A percentile compares a stretch with the other conserved stretches of the same genome.
phyloP scores from a whole-genome alignment of 2,113 vertebrate species.

The Silurus glanis region DNA sequence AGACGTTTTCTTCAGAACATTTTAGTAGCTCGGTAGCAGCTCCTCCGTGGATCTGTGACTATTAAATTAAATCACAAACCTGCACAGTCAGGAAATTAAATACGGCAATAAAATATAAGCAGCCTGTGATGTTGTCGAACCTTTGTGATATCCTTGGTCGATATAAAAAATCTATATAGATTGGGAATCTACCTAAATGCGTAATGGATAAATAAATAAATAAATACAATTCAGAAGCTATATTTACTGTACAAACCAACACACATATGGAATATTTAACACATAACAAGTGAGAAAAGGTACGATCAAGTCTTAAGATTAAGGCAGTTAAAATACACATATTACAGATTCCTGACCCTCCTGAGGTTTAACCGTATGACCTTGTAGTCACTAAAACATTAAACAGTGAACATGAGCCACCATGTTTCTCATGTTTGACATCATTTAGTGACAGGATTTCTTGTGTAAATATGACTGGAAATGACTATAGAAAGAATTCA shows the following conservation, averaged over 20 bases:
- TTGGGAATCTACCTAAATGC: too few relatives aligned
- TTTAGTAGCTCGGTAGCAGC: too few relatives aligned
- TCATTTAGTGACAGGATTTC: background rate
- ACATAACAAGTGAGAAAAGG: background rate
- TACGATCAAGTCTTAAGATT: background rate
- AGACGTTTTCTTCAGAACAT: too few relatives aligned
- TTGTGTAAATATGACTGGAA: background rate
- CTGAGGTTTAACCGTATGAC: background rate
- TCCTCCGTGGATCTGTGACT: too few relatives aligned
- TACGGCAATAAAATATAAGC: conserved; percentile 28
- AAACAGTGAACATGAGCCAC: background rate
- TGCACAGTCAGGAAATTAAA: conserved; percentile 43
- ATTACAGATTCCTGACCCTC: background rate
- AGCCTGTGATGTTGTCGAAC: background rate
- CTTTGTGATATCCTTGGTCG: background rate
- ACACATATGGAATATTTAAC: background rate
- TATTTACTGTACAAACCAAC: background rate
- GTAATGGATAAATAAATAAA: background rate
- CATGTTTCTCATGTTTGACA: background rate
- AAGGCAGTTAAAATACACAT: background rate
- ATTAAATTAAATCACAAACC: conserved; percentile 2
- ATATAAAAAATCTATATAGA: background rate
- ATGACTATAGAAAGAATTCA: background rate
- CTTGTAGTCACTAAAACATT: background rate
- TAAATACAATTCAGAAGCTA: background rate